Base-by-base conservation (phyloP, 2,888 invertebrate species). In the Melanargia galathea region DNA sequence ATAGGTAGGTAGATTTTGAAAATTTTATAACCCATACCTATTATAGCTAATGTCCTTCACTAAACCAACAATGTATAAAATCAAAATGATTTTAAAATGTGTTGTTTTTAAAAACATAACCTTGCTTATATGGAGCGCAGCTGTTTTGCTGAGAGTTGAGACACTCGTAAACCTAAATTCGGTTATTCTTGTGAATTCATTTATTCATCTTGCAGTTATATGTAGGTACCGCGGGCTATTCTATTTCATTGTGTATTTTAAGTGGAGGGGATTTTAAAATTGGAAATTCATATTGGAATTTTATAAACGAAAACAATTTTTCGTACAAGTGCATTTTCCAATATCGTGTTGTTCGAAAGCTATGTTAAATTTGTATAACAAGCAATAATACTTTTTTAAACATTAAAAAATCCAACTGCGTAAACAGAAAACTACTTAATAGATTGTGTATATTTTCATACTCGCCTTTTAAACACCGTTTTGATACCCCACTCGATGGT, bases 141-240 rank as follows among this genome's bases (percentile, higher is more conserved):
- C 20, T 35, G 52, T 22, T 30, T 16, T 7, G n/a, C n/a, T n/a
- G n/a, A n/a, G n/a, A n/a, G n/a, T 16, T 26, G 1, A 20, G 18
- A 20, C 35, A 18, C 18, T 35, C 52, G 35, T 52, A 52, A 52
- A 52, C 52, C 52, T 35, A 52, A 35, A 20, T 51, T 33, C 18
- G 51, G 18, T 18, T 2, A 30, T 51, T 52, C 20, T 52, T 13
- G 30, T 20, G 22, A 20, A 52, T 52, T 52, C 33, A 35, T 51
- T 51, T 51, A 51, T 52, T 52, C 52, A 16, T 33, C 18, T 52
- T 5, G 18, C 18, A 35, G 13, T 20, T 18, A n/a, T n/a, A n/a
- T n/a, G n/a, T n/a, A 18, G 11, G 52, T 33, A 33, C 13, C 20
- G 20, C 20, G 18, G 20, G 33, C 13, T 35, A 20, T 35, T 51